These are phyloP conservation scores for Drosophila peninsularis DNA, from an alignment of 2,888 invertebrate genomes.

Conservation along the genomic window DNA sequence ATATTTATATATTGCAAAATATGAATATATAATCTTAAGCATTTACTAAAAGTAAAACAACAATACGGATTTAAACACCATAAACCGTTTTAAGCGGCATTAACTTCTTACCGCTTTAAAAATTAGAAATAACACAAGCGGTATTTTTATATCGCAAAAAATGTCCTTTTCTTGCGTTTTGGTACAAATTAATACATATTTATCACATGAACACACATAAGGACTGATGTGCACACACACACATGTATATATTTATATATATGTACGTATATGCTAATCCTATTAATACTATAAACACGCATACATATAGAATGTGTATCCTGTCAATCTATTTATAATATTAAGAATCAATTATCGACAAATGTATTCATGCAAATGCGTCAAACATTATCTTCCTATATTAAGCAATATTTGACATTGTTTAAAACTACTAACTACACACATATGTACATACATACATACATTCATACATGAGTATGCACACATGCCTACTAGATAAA, in stretches of 20 bases:
- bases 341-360: background rate
- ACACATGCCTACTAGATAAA: background rate
- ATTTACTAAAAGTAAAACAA: background rate
- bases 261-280: background rate
- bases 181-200: slow-evolving; percentile 4
- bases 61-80: too few species aligned
- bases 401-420: background rate
- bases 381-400: background rate
- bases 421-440: background rate
- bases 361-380: background rate
- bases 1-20: background rate
- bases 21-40: background rate
- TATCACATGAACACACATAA: background rate
- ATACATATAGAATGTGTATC: slow-evolving; percentile 4
- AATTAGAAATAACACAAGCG: background rate
- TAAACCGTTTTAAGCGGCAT: background rate
- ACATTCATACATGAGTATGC: background rate
- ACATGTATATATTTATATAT: background rate
- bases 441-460: background rate
- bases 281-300: background rate
- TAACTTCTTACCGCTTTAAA: background rate
- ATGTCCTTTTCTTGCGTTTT: slow-evolving; percentile 1
- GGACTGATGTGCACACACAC: background rate
- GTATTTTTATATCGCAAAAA: slow-evolving; percentile 1
- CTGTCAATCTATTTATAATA: background rate